These are phyloP conservation scores for Chlorodrepanis virens DNA, from an alignment of 2,113 vertebrate genomes.

Conservation along the genomic window DNA sequence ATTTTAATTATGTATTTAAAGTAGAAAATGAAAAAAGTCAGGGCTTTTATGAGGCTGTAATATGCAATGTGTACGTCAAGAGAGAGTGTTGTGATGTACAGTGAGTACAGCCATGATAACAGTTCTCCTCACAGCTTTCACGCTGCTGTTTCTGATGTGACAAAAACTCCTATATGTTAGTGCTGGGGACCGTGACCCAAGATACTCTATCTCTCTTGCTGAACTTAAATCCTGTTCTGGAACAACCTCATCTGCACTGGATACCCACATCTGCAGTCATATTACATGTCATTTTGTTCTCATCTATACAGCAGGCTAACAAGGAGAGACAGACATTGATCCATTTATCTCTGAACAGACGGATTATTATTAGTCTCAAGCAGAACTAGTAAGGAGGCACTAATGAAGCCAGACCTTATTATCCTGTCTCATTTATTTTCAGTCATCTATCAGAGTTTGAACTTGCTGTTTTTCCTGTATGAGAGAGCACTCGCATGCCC, in stretches of 20 bases:
- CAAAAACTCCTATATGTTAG: accelerated
- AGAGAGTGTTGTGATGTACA: neutral
- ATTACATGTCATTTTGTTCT: neutral
- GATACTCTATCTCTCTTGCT: neutral
- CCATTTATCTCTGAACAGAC: neutral
- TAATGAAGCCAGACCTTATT: neutral
- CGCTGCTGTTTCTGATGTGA: neutral
- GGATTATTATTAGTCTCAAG: neutral
- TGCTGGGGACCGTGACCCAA: neutral
- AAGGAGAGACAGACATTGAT: neutral
- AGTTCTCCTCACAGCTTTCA: neutral
- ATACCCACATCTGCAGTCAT: neutral
- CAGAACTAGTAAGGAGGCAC: neutral
- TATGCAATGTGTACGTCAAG: neutral
- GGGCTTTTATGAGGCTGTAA: neutral
- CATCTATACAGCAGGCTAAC: neutral
- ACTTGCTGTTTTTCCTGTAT: neutral
- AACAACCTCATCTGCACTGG: neutral
- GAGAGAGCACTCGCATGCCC: neutral
- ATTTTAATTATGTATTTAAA: neutral
- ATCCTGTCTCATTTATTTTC: neutral
- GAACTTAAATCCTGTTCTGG: neutral
- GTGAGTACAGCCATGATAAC: accelerated
- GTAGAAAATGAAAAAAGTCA: neutral
- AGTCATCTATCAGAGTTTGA: neutral